Conservation (phyloP, 2,888 invertebrate genomes). For the Lasioglossum pauxillum region DNA sequence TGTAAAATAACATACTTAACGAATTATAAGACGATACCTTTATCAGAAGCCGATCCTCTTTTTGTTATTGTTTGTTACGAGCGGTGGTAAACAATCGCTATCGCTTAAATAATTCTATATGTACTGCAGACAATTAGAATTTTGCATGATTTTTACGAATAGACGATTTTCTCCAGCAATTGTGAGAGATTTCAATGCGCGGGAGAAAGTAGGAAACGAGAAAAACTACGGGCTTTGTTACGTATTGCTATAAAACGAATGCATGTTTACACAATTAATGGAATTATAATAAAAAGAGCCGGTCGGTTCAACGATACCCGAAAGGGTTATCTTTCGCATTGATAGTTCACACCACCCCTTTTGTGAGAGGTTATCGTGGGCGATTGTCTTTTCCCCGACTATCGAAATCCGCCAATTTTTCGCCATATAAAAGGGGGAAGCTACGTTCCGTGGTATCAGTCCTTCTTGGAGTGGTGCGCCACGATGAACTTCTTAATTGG, state of each 20-base stretch:
- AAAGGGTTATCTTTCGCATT: slow-evolving; percentile 76
- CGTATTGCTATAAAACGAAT: not conserved
- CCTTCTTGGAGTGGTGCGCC: slow-evolving; percentile 71
- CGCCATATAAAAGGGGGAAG: slow-evolving; percentile 79
- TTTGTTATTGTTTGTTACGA: slow-evolving; percentile 34
- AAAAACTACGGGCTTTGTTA: not conserved
- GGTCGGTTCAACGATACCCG: slow-evolving; percentile 66
- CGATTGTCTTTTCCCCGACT: slow-evolving; percentile 62
- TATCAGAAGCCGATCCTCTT: slow-evolving; percentile 17
- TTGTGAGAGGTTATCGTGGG: slow-evolving; percentile 74
- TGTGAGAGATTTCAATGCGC: not conserved
- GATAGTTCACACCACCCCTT: slow-evolving; percentile 74
- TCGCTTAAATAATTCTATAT: not conserved
- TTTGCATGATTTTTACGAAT: not conserved
- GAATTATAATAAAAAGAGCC: slow-evolving; percentile 23
- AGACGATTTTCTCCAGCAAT: not conserved
- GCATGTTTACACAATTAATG: not conserved
- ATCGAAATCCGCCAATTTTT: slow-evolving; percentile 68
- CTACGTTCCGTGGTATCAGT: slow-evolving; percentile 71
- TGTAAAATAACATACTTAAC: slow-evolving; percentile 44
- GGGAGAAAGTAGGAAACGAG: not conserved
- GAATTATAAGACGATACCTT: slow-evolving; percentile 16
- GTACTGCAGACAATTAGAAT: not conserved
- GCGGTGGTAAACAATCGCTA: slow-evolving; percentile 56
- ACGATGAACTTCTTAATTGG: slow-evolving; percentile 73